Conservation (phyloP, 2,113 vertebrate genomes). For the Petrocephalus zakoni region DNA sequence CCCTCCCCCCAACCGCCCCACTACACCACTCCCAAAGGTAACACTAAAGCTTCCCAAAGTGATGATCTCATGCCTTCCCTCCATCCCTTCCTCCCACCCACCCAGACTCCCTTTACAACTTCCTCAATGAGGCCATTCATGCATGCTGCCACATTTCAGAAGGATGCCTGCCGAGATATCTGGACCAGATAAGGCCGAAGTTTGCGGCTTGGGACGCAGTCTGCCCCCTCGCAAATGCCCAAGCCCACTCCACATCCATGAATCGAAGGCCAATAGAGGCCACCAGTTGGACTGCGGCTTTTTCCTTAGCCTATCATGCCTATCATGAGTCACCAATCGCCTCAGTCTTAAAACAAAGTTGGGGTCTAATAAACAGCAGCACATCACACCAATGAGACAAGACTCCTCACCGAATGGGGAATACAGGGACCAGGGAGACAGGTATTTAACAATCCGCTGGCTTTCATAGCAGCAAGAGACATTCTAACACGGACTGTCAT, state of each 20-base stretch:
- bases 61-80: not conserved
- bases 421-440: not conserved
- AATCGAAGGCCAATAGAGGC: not conserved
- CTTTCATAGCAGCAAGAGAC: not conserved
- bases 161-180: not conserved
- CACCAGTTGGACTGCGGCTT: not conserved
- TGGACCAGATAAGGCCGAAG: not conserved
- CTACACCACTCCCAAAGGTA: not conserved
- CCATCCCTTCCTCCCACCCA: not conserved
- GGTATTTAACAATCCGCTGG: not conserved
- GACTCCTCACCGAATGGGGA: not conserved
- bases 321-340: not conserved
- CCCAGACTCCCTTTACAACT: not conserved
- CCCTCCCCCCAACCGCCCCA: not conserved
- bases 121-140: conserved; percentile 1
- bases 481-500: not conserved
- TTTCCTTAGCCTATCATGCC: not conserved
- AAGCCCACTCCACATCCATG: not conserved
- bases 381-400: not conserved
- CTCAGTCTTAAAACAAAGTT: not conserved
- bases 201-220: not conserved
- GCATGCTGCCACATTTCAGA: not conserved
- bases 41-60: not conserved
- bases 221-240: not conserved
- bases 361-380: not conserved